Evolutionary conservation across 2,888 invertebrate species (phyloP).

Genomic region (Chymomyza caudatula): DNA sequence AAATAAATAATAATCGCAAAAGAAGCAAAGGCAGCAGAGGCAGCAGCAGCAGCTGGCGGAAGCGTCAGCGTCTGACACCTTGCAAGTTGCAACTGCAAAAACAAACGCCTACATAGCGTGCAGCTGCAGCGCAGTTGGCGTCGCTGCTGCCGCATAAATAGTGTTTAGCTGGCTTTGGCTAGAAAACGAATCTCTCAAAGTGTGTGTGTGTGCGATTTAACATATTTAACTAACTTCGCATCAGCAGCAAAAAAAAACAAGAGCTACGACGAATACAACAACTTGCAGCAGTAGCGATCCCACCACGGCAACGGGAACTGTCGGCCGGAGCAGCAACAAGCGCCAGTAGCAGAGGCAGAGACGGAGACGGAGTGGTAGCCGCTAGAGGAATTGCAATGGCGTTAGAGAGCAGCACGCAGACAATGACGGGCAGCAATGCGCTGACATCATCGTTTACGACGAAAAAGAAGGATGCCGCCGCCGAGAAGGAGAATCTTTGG

Average conservation of each 20-base stretch:
- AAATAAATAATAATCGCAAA: neutral
- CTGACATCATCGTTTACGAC: slow-evolving; percentile 76
- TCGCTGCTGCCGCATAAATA: neutral
- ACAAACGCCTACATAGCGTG: neutral
- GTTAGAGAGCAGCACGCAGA: slow-evolving; percentile 74
- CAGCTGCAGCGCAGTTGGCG: slow-evolving; percentile 31
- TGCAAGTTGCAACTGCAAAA: neutral
- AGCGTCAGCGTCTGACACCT: neutral
- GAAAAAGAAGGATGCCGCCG: slow-evolving; percentile 75
- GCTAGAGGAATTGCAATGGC: slow-evolving; percentile 55
- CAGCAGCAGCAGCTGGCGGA: neutral
- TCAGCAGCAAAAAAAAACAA: neutral
- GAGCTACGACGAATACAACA: too few species aligned
- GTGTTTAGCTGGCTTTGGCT: neutral
- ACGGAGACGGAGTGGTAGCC: neutral
- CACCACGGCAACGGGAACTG: slow-evolving; percentile 6
- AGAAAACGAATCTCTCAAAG: neutral
- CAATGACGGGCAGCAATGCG: slow-evolving; percentile 74
- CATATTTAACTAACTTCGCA: neutral
- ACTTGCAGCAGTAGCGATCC: slow-evolving; percentile 10
- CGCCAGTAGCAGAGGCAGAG: neutral
- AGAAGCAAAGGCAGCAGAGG: neutral
- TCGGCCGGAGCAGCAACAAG: slow-evolving; percentile 25
- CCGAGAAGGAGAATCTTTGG: slow-evolving; percentile 76
- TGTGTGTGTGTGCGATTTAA: neutral